These are phyloP conservation scores for Cosmia trapezina DNA, from an alignment of 2,888 invertebrate species.

Conservation along the genomic window DNA sequence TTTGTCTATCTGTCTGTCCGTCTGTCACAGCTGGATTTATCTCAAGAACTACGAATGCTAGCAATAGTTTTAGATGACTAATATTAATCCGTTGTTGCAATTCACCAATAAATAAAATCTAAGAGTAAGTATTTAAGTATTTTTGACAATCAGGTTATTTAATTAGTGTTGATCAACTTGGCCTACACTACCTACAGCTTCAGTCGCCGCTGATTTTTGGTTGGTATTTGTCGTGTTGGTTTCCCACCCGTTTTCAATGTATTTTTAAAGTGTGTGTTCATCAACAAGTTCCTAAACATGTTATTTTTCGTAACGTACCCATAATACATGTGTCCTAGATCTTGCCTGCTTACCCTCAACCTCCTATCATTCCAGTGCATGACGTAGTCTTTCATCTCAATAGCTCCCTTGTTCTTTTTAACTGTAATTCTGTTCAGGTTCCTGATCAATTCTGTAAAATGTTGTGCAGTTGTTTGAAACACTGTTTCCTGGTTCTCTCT, in stretches of 20 bases:
- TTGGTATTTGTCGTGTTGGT: neutral
- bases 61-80: too few species aligned
- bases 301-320: neutral
- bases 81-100: neutral
- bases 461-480: slow-evolving; percentile 63
- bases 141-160: neutral
- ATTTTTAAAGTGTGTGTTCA: neutral
- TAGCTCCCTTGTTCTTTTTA: slow-evolving; percentile 60
- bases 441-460: slow-evolving; percentile 62
- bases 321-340: neutral
- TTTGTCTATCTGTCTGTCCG: too few species aligned
- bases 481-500: slow-evolving; percentile 72
- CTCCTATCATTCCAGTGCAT: slow-evolving; percentile 67
- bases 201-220: too few species aligned
- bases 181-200: neutral
- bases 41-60: too few species aligned
- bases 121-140: neutral
- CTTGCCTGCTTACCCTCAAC: slow-evolving; percentile 32
- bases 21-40: too few species aligned
- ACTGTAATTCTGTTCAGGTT: slow-evolving; percentile 68
- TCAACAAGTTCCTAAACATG: neutral
- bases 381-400: slow-evolving; percentile 62
- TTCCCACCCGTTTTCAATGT: neutral
- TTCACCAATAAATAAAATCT: neutral
- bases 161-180: neutral